Base-by-base conservation (phyloP, 2,888 invertebrate species). In the Nematopogon swammerdamellus region DNA sequence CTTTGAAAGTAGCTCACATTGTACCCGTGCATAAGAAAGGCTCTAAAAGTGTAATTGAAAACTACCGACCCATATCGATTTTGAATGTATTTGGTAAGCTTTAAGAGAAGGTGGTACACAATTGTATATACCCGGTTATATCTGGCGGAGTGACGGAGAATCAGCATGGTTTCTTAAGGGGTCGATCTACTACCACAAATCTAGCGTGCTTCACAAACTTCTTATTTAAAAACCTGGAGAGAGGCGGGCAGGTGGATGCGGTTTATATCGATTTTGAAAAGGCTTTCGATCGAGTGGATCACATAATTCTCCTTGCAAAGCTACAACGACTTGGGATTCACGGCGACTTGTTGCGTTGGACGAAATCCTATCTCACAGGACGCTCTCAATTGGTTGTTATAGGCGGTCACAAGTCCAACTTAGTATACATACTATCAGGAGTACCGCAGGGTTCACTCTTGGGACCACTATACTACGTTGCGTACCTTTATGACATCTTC, bases 231-330 rank as follows among this genome's bases (percentile, higher is more conserved):
- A 20, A 19, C 14, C 46, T 47, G 43, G 47, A 47, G 11, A 20
- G 19, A 18, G 50, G 50, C 2, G 49, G 49, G 8, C 48, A 48
- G 29, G 49, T 49, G 17, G 49, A 49, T n/a, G 49, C 25, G 25
- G n/a, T n/a, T n/a, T n/a, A n/a, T n/a, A n/a, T n/a, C n/a, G n/a
- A n/a, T n/a, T n/a, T n/a, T n/a, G n/a, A n/a, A n/a, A n/a, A n/a
- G n/a, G n/a, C n/a, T n/a, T n/a, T n/a, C n/a, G n/a, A n/a, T n/a
- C n/a, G n/a, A 10, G 25, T 25, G 25, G 25, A 25, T 25, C 25
- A 25, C 10, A 10, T 19, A 6, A 46, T 46, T n/a, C 46, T 46
- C n/a, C 25, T 46, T 5, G 16, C 3, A 10, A 46, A 46, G 16
- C 18, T 46, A 14, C 16, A 46, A 20, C n/a, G 16, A 10, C 25